Evolutionary conservation across 2,888 invertebrate species (phyloP).

Genomic region (Empis livida): DNA sequence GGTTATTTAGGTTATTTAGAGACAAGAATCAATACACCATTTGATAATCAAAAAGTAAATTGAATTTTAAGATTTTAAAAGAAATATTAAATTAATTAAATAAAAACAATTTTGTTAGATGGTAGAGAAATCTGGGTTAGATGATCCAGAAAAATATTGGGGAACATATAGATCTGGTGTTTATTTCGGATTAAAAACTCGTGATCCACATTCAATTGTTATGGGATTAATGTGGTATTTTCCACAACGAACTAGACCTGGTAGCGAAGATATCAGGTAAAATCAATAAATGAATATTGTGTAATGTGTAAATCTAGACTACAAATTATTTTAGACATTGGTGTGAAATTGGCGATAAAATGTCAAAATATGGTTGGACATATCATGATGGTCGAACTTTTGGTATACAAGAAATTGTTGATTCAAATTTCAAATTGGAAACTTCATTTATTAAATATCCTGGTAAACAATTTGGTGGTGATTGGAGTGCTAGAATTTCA

Average conservation of each 20-base stretch:
- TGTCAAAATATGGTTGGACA: conserved; percentile 77
- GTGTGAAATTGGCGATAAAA: conserved; percentile 79
- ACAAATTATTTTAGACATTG: conserved; percentile 52
- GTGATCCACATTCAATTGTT: conserved; percentile 77
- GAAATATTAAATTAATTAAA: neutral
- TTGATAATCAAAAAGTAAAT: conserved; percentile 62
- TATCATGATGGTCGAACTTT: conserved; percentile 87
- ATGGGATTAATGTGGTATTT: conserved; percentile 97
- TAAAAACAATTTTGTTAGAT: conserved; percentile 41
- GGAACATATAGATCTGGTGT: conserved; percentile 81
- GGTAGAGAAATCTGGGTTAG: conserved; percentile 53
- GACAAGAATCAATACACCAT: conserved; percentile 78
- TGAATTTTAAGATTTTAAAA: neutral
- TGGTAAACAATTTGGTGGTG: conserved; percentile 73
- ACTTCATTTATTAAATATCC: conserved; percentile 82
- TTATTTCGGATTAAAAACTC: conserved; percentile 83
- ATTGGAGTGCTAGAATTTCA: conserved; percentile 80
- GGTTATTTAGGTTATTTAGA: conserved; percentile 74
- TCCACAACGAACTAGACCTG: conserved; percentile 48
- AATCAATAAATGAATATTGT: conserved; percentile 7
- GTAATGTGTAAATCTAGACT: no score
- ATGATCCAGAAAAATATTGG: conserved; percentile 76
- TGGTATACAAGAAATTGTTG: conserved; percentile 80
- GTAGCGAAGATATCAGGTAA: conserved; percentile 63
- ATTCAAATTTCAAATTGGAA: conserved; percentile 59